A percentile compares a stretch with the other conserved stretches of the same genome.
These are phyloP conservation scores for Polymixis flavicincta DNA, from an alignment of 2,888 invertebrate genomes.

Conservation along the genomic window DNA sequence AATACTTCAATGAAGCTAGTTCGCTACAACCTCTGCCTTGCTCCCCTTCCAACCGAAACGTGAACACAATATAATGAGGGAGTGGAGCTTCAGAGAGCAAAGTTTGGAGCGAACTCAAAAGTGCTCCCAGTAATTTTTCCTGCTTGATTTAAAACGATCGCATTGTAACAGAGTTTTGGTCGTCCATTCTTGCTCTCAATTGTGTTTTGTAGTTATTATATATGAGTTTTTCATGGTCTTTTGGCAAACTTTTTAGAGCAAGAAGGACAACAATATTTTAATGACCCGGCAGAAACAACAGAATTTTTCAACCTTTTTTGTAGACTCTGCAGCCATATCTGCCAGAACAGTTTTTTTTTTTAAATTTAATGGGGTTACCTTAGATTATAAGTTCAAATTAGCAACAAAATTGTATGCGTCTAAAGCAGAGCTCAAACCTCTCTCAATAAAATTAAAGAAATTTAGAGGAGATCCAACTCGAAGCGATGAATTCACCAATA, in stretches of 20 bases:
- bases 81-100: conserved; percentile 80
- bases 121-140: conserved; percentile 87
- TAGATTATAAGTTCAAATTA: too few species aligned
- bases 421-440: too few species aligned
- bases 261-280: background rate
- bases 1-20: too few species aligned
- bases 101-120: conserved; percentile 86
- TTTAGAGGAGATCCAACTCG: too few species aligned
- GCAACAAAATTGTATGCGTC: too few species aligned
- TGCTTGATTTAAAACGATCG: conserved; percentile 87
- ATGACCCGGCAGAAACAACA: background rate
- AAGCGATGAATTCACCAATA: too few species aligned
- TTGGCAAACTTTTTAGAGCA: background rate
- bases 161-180: conserved; percentile 79
- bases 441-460: too few species aligned
- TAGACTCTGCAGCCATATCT: background rate
- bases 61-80: conserved; percentile 88
- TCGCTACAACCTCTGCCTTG: conserved; percentile 22
- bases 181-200: conserved; percentile 67
- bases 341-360: too few species aligned
- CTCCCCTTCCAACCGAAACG: conserved; percentile 74
- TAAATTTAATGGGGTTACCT: too few species aligned
- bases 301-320: background rate
- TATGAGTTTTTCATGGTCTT: conserved; percentile 32
- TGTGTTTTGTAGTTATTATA: conserved; percentile 49